Evolutionary conservation across 2,888 invertebrate species (phyloP).

Genomic region (Bruchidius siliquastri): DNA sequence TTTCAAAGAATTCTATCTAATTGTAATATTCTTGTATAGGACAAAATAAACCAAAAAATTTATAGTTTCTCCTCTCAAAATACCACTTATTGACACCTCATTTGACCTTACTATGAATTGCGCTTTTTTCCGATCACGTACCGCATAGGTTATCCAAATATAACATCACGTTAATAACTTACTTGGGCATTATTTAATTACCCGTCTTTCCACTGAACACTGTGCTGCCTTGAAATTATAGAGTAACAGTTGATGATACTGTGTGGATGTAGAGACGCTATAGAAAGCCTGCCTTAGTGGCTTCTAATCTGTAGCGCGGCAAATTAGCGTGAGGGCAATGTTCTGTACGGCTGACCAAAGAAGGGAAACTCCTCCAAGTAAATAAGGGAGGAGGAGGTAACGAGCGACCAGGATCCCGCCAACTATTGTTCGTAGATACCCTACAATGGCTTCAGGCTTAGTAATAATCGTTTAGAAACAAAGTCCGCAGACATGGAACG

Average conservation of each 20-base stretch:
- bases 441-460: neutral
- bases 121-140: no score
- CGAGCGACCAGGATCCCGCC: neutral
- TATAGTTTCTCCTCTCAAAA: no score
- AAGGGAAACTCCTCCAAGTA: neutral
- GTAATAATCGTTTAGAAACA: neutral
- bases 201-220: no score
- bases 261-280: neutral
- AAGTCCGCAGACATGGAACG: neutral
- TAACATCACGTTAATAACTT: no score
- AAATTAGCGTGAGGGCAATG: neutral
- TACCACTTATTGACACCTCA: no score
- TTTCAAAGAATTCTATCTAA: no score
- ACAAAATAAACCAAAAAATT: no score
- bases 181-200: no score
- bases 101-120: no score
- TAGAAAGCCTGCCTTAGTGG: neutral
- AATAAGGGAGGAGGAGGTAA: neutral
- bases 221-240: no score
- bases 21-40: no score
- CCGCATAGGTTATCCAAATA: no score
- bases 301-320: neutral
- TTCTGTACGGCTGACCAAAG: neutral
- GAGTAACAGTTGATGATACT: neutral
- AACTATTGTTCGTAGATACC: neutral